Evolutionary conservation across 2,888 invertebrate genomes (phyloP).

Genomic region (Tipula vernalis): DNA sequence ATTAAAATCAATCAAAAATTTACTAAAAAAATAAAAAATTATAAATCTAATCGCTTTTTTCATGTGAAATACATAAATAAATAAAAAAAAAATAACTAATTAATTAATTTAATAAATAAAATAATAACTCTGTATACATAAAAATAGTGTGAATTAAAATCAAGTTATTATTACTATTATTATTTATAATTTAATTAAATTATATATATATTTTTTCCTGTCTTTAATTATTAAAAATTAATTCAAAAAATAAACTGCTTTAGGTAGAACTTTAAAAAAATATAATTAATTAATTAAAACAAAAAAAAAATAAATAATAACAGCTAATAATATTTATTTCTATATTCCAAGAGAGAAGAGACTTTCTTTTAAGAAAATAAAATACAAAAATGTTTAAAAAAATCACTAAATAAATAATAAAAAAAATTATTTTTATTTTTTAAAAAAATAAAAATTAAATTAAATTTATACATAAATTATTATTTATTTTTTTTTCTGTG

Average conservation of each 20-base stretch:
- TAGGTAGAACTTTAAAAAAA: not conserved
- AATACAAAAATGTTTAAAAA: not conserved
- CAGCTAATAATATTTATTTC: constrained; percentile 11
- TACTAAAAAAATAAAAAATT: not conserved
- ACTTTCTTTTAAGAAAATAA: constrained; percentile 14
- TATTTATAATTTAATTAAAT: not conserved
- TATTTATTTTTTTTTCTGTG: not conserved
- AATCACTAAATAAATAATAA: not conserved
- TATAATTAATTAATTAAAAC: not conserved
- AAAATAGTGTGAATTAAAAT: constrained; percentile 5
- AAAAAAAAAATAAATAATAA: constrained; percentile 5
- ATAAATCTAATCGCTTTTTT: constrained; percentile 5
- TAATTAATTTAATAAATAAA: constrained; percentile 4
- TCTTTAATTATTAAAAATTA: not conserved
- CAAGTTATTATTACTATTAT: not conserved
- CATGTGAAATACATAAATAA: not conserved
- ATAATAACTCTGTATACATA: not conserved
- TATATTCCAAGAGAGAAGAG: constrained; percentile 15
- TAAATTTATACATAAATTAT: not conserved
- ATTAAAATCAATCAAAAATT: not conserved
- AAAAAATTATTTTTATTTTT: not conserved
- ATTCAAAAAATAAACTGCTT: not conserved
- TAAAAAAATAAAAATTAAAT: not conserved
- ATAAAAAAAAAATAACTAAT: not conserved
- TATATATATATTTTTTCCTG: not conserved